A percentile compares a stretch with the other conserved stretches of the same genome.
phyloP scores from a whole-genome alignment of 2,113 vertebrate species.

The Clarias macrocephalus region DNA sequence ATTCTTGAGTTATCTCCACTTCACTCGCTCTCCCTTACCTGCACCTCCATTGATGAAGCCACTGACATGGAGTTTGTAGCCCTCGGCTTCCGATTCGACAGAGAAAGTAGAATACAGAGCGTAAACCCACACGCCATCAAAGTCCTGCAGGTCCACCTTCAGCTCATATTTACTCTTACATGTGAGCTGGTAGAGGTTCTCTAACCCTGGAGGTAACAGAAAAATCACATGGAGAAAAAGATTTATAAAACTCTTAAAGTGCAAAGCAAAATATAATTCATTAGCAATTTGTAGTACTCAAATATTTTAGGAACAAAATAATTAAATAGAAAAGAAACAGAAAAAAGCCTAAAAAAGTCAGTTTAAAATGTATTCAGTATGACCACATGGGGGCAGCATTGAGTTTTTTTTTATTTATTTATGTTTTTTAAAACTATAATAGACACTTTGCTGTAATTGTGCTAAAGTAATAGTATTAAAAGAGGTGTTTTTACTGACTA shows the following conservation, averaged over 20 bases:
- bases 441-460: too few relatives aligned
- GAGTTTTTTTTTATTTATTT: too few relatives aligned
- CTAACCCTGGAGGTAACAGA: constrained; percentile 60
- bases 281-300: too few relatives aligned
- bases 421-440: too few relatives aligned
- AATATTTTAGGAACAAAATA: too few relatives aligned
- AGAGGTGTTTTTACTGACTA: too few relatives aligned
- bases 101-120: constrained; percentile 71
- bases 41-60: constrained; percentile 74
- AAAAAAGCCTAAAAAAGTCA: too few relatives aligned
- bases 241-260: background rate
- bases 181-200: constrained; percentile 70
- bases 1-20: background rate
- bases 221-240: background rate
- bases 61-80: constrained; percentile 69
- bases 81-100: constrained; percentile 67
- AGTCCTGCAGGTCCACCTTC: constrained; percentile 75
- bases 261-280: background rate
- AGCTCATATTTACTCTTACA: constrained; percentile 70
- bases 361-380: background rate
- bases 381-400: background rate
- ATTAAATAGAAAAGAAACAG: too few relatives aligned
- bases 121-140: constrained; percentile 67
- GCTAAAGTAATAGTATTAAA: too few relatives aligned
- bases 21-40: constrained; percentile 57